Evolutionary conservation across 2,797 vertebrate species (phyloP), one percentile per base, ranked within the genome.

Genomic region (Anableps anableps): DNA sequence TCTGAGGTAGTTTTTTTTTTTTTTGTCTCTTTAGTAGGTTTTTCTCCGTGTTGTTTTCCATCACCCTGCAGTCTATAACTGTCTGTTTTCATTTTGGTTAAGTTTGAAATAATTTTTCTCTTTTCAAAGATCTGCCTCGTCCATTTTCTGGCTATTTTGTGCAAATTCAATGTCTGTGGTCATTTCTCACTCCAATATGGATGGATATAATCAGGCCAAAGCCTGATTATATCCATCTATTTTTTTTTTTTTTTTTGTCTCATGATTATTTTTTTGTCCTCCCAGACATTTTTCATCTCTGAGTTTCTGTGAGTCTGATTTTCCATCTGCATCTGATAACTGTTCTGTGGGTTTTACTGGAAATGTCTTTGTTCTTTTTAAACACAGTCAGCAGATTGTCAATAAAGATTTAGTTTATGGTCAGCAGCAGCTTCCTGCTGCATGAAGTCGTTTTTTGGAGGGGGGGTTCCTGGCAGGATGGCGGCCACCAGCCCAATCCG

Each of bases 401-500:
- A 0, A 36, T 31, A n/a, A 48, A 36, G 50, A 34, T 71, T 78
- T 45, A 38, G 43, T 73, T 72, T 11, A n/a, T 48, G 29, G 11
- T 41, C 23, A 38, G 62, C 6, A 26, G 38, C 60, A 43, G 68
- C 80, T 72, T 76, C 36, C 55, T 19, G 74, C 70, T 10, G 62
- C 72, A 29, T 23, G 80, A 34, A 71, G 55, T 45, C 19, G 14
- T 70, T 60, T 71, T 36, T 75, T 38, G n/a, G n/a, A n/a, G n/a
- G n/a, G n/a, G n/a, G n/a, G n/a, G n/a, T 53, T 45, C n/a, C 83
- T 77, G 79, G 60, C 72, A 7, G 58, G 0, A 47, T 2, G 79
- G 31, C 55, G 53, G 73, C 88, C 87, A 86, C 85, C 85, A 83
- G 85, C 51, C 81, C 11, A 31, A 43, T 74, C 76, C 21, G 14